phyloP scores from a whole-genome alignment of 2,888 invertebrate species.

The Cephus spinipes region DNA sequence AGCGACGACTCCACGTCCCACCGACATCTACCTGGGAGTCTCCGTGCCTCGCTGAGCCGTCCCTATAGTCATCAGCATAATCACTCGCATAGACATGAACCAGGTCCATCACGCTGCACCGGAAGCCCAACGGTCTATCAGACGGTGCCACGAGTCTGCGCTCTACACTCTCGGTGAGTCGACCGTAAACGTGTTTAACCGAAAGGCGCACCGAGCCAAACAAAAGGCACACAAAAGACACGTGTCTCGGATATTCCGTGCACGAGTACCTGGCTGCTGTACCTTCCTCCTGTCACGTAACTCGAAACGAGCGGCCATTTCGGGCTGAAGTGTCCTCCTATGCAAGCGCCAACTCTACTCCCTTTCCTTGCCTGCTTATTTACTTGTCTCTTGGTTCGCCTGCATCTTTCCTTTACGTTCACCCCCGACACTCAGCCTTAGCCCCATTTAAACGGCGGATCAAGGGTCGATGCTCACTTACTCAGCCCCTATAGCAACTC shows the following conservation, averaged over 20 bases:
- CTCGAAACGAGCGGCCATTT: not conserved
- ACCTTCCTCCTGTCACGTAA: not conserved
- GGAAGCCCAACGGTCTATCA: constrained; percentile 46
- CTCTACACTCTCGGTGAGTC: constrained; percentile 56
- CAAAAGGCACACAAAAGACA: too few species aligned
- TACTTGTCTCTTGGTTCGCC: not conserved
- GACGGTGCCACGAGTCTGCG: constrained; percentile 52
- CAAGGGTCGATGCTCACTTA: not conserved
- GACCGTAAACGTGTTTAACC: not conserved
- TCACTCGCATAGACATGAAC: constrained; percentile 42
- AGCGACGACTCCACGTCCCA: constrained; percentile 55
- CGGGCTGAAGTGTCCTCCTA: not conserved
- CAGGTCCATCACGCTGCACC: constrained; percentile 32
- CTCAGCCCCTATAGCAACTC: not conserved
- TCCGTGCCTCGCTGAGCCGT: constrained; percentile 48
- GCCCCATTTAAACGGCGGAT: not conserved
- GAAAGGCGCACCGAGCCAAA: too few species aligned
- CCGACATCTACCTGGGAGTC: constrained; percentile 53
- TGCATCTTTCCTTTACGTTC: not conserved
- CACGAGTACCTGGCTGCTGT: not conserved
- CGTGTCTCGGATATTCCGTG: too few species aligned
- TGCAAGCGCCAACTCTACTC: not conserved
- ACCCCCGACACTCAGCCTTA: not conserved
- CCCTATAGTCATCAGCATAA: constrained; percentile 41
- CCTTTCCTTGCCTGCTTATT: not conserved